phyloP scores from a whole-genome alignment of 2,888 invertebrate genomes.

The Ichneumoninae sp. region DNA sequence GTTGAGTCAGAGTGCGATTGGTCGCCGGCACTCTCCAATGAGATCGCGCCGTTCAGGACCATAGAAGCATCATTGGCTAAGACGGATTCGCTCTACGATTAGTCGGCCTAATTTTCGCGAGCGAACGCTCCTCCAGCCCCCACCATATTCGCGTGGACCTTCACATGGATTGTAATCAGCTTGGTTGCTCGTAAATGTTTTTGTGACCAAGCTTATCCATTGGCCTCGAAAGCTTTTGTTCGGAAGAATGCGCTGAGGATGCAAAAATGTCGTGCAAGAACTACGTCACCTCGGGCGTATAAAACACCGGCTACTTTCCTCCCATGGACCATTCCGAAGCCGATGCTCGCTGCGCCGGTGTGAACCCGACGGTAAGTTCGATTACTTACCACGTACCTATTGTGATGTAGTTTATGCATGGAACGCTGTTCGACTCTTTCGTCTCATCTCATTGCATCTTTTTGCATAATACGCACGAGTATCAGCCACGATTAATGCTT shows the following conservation, averaged over 20 bases:
- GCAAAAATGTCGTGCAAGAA: not conserved
- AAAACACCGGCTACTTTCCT: not conserved
- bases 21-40: no score
- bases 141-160: conserved; percentile 1
- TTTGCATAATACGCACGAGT: not conserved
- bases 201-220: not conserved
- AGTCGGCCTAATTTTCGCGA: not conserved
- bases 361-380: conserved; percentile 36
- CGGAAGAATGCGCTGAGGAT: not conserved
- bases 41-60: no score
- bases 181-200: not conserved
- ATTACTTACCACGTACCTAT: not conserved
- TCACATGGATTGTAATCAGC: not conserved
- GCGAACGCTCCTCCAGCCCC: not conserved
- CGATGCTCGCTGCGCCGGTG: not conserved
- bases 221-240: not conserved
- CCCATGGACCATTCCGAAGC: conserved; percentile 25
- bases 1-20: no score
- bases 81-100: no score
- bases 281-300: not conserved
- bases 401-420: not conserved
- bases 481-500: not conserved
- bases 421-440: no score
- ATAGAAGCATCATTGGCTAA: no score
- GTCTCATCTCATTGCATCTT: not conserved